Percentiles rank a stretch among this genome's conserved stretches.
phyloP scores from a whole-genome alignment of 23 tunicate genomes.

The Trididemnum nubilum region DNA sequence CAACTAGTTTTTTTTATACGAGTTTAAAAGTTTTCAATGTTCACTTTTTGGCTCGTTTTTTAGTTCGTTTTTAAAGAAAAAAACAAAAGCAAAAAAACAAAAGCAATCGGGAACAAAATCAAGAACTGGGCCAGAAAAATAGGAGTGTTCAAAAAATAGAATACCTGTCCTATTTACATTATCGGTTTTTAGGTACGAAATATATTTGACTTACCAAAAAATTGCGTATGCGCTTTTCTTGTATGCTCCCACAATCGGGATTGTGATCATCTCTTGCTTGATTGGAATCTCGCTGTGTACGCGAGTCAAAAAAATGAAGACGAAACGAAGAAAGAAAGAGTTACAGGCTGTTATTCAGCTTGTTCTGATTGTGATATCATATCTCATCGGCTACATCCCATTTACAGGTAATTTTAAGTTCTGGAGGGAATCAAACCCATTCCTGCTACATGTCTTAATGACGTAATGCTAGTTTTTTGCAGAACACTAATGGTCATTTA shows the following conservation, averaged over 20 bases:
- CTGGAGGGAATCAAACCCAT: background rate
- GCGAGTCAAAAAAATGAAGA: constrained; percentile 13
- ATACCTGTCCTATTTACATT: no score
- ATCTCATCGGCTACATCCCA: constrained; percentile 59
- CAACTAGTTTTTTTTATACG: no score
- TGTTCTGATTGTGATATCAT: constrained; percentile 42
- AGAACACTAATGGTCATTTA: no score
- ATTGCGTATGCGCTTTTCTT: constrained; percentile 49
- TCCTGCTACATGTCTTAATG: no score
- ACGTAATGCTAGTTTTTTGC: no score
- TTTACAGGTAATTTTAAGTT: constrained; percentile 57
- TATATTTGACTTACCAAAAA: constrained; percentile 30
- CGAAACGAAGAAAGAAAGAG: constrained; percentile 20
- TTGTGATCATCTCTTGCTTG: constrained; percentile 43
- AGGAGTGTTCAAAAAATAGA: no score
- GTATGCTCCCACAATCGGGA: constrained; percentile 52
- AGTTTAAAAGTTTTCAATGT: no score
- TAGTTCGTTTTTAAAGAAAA: no score
- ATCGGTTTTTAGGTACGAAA: constrained; percentile 44
- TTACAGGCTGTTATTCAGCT: constrained; percentile 45
- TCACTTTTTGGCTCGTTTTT: no score
- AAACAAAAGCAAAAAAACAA: no score
- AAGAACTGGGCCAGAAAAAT: no score
- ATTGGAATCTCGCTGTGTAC: constrained; percentile 41
- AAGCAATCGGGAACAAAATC: no score